Evolutionary conservation across 1,140 invertebrate species (phyloP), one percentile per base, ranked within the genome.

Genomic region (Cherax destructor): DNA sequence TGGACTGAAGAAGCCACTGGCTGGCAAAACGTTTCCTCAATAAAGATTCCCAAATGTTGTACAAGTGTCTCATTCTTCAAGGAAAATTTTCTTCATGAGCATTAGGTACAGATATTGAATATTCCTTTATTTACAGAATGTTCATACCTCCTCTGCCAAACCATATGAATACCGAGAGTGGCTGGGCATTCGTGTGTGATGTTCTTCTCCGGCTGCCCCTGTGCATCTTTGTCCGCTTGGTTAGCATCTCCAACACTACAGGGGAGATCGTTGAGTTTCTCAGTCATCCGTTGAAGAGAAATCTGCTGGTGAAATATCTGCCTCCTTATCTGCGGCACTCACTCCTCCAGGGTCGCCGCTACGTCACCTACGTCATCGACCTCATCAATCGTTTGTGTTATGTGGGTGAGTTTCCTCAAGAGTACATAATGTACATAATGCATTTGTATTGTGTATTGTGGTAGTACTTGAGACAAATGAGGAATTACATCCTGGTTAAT

Each of bases 121-220:
- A 9, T 56, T 13, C 52, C 52, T 50, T 30, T 16, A 83, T 80
- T 87, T 80, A 94, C 96, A 96, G 94, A 47, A 97, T 96, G 94
- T 98, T 97, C 93, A 94, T 98, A 16, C 96, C 97, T 1, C 95
- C 95, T 30, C 93, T 98, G 69, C 96, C 96, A 1, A 93, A 94
- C 76, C 96, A 97, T 93, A 94, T 93, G 93, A 80, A 92, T 94
- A 95, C 95, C 69, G 94, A 95, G 1, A 65, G 94, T n/a, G 97
- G 97, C 30, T 98, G 97, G 97, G 95, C 96, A n/a, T 95, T 97
- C 76, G 95, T 97, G 92, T 96, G 95, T 91, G 97, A 98, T 93
- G 94, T 97, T 11, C 94, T 98, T 7, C 94, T 97, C 1, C 95
- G 96, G 0, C 94, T 98, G 92, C 97, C 97, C 0, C 93, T 98